Evolutionary conservation across 2,888 invertebrate genomes (phyloP).

Genomic region (Neocrepidodera transversa): DNA sequence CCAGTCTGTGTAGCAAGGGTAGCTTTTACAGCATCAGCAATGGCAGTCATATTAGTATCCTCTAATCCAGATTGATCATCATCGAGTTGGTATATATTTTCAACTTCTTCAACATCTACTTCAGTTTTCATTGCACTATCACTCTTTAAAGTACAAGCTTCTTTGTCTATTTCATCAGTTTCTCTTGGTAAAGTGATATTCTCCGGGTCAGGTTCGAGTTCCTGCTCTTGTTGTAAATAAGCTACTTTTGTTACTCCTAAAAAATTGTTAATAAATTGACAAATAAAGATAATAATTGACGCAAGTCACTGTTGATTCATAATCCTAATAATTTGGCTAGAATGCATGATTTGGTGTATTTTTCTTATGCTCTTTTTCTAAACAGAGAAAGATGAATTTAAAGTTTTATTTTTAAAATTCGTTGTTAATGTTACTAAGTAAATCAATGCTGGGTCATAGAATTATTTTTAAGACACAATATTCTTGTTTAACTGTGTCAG

Average conservation of each 20-base stretch:
- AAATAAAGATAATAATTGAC: too few relatives aligned
- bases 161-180: slow-evolving; percentile 54
- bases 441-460: too few relatives aligned
- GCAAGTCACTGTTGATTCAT: too few relatives aligned
- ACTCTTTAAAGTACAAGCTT: slow-evolving; percentile 57
- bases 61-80: slow-evolving; percentile 49
- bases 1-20: slow-evolving; percentile 57
- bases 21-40: slow-evolving; percentile 60
- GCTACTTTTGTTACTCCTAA: slow-evolving; percentile 56
- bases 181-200: slow-evolving; percentile 62
- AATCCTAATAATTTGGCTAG: too few relatives aligned
- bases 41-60: slow-evolving; percentile 57
- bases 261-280: too few relatives aligned
- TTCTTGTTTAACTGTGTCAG: too few relatives aligned
- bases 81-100: slow-evolving; percentile 40
- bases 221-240: slow-evolving; percentile 55
- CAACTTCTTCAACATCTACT: slow-evolving; percentile 31
- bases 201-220: slow-evolving; percentile 57
- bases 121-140: slow-evolving; percentile 48
- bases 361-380: too few relatives aligned
- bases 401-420: too few relatives aligned
- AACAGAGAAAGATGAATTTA: too few relatives aligned
- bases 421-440: too few relatives aligned
- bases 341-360: too few relatives aligned
- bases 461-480: too few relatives aligned